Percentiles rank a stretch among this genome's conserved stretches.
Evolutionary conservation across 2,797 vertebrate species (phyloP).

Genomic region (Acanthis flammea): DNA sequence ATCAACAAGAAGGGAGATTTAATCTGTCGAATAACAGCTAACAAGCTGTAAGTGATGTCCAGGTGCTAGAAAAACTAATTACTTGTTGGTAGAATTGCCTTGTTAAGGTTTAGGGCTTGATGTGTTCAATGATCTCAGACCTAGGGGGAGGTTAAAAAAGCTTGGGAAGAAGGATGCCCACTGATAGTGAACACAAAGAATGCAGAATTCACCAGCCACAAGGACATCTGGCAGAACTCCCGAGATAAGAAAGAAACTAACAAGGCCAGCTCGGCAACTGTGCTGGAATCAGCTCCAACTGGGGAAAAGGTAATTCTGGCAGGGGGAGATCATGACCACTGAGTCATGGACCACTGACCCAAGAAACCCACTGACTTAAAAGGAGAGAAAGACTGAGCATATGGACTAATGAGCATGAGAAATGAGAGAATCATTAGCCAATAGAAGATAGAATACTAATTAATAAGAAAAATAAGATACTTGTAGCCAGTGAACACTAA

Average conservation of each 20-base stretch:
- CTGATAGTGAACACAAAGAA: neutral
- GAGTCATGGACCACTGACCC: neutral
- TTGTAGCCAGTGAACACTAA: neutral
- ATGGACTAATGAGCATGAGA: neutral
- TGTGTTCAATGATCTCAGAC: neutral
- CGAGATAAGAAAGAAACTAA: neutral
- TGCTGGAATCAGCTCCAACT: neutral
- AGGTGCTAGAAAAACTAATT: neutral
- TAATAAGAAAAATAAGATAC: neutral
- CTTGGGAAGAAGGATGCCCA: neutral
- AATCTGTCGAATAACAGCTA: neutral
- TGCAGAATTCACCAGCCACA: neutral
- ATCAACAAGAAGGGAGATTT: neutral
- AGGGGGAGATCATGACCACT: neutral
- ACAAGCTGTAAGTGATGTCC: neutral
- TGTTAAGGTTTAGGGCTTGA: neutral
- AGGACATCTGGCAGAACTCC: neutral
- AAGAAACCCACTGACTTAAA: neutral
- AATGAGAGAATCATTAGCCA: rapidly evolving
- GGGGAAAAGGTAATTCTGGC: neutral
- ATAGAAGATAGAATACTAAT: neutral
- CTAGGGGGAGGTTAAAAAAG: neutral
- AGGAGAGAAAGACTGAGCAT: neutral
- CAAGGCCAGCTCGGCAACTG: neutral
- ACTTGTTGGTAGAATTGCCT: neutral